Conservation (phyloP, 2,113 vertebrate genomes). For the Leptodactylus fuscus region DNA sequence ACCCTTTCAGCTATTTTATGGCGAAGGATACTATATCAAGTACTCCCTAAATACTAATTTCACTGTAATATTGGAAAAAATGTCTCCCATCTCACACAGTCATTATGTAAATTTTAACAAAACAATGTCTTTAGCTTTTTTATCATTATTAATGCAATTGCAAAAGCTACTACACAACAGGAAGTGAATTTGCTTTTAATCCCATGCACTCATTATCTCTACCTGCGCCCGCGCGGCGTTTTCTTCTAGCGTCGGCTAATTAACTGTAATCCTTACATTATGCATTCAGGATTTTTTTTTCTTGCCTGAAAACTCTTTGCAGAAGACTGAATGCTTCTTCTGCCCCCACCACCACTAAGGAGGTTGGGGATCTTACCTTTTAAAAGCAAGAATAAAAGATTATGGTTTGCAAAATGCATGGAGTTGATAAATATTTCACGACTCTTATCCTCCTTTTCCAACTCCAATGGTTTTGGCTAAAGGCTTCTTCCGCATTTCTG, state of each 20-base stretch:
- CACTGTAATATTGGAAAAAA: neutral
- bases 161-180: conserved; percentile 56
- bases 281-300: conserved; percentile 53
- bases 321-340: conserved; percentile 8
- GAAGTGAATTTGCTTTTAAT: conserved; percentile 57
- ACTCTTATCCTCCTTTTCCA: conserved; percentile 35
- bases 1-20: neutral
- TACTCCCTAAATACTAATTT: conserved; percentile 17
- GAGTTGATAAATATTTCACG: conserved; percentile 53
- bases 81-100: neutral
- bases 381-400: conserved; percentile 59
- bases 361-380: conserved; percentile 40
- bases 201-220: conserved; percentile 59
- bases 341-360: conserved; percentile 6
- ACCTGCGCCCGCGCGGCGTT: conserved; percentile 49
- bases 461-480: conserved; percentile 49
- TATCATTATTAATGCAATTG: conserved; percentile 54
- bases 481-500: conserved; percentile 40
- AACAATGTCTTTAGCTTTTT: conserved; percentile 46
- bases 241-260: conserved; percentile 54
- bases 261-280: conserved; percentile 61
- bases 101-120: conserved; percentile 52
- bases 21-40: neutral
- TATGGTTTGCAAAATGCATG: conserved; percentile 56
- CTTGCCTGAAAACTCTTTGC: conserved; percentile 31